phyloP scores from a whole-genome alignment of 2,797 vertebrate species.

The Dipus sagitta region DNA sequence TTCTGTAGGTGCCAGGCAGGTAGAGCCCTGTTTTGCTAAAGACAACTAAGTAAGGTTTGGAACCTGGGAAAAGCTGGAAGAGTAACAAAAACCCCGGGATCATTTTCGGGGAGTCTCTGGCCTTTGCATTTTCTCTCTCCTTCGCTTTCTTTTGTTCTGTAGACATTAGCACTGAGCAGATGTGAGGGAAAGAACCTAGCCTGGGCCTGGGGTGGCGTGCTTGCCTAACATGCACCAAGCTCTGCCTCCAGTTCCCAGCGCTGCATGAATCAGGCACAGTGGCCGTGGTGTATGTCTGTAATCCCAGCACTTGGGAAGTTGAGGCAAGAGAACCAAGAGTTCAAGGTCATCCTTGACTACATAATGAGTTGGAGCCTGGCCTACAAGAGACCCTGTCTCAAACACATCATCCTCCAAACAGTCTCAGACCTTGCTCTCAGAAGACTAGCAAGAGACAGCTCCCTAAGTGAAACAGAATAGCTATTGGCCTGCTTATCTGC shows the following conservation, averaged over 20 bases:
- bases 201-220: too few relatives aligned
- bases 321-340: too few relatives aligned
- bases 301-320: too few relatives aligned
- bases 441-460: neutral
- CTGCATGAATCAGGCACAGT: too few relatives aligned
- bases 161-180: neutral
- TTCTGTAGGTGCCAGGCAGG: neutral
- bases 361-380: neutral
- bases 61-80: neutral
- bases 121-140: neutral
- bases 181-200: neutral
- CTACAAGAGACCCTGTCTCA: too few relatives aligned
- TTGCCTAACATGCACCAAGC: too few relatives aligned
- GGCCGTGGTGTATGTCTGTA: too few relatives aligned
- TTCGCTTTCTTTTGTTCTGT: neutral
- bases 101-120: neutral
- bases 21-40: neutral
- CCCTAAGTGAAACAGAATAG: neutral
- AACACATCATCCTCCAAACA: too few relatives aligned
- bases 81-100: neutral
- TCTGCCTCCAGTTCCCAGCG: too few relatives aligned
- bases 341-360: too few relatives aligned
- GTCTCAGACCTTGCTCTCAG: neutral
- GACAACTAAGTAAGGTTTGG: neutral
- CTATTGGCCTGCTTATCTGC: neutral